phyloP scores from a whole-genome alignment of 2,888 invertebrate genomes.

The Pseudococcus jackbeardsleyi region DNA sequence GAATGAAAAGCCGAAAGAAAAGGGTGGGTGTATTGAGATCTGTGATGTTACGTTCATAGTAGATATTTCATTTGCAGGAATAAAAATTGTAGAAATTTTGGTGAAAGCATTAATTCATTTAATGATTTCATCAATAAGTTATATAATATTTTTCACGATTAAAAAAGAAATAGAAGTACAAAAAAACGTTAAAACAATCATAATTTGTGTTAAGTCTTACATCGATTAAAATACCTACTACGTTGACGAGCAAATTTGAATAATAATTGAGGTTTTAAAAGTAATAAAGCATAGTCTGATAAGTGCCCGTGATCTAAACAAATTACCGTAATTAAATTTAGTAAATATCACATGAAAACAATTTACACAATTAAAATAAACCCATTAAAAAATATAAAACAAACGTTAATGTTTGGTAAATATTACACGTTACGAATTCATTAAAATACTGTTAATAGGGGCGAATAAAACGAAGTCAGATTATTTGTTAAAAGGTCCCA shows the following conservation, averaged over 20 bases:
- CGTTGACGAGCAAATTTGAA: not conserved
- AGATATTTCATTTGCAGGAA: not conserved
- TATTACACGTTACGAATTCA: not conserved
- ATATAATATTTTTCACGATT: not conserved
- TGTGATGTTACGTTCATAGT: not conserved
- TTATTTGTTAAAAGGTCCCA: slow-evolving; percentile 41
- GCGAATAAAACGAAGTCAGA: slow-evolving; percentile 7
- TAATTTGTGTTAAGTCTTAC: slow-evolving; percentile 24
- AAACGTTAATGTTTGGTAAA: slow-evolving; percentile 8
- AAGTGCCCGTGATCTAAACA: not conserved
- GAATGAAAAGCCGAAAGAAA: not conserved
- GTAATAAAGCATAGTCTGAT: not conserved
- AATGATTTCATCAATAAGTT: slow-evolving; percentile 7
- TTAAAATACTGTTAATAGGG: slow-evolving; percentile 38
- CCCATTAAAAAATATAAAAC: slow-evolving; percentile 12
- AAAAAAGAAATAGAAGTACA: slow-evolving; percentile 10
- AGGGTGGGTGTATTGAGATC: not conserved
- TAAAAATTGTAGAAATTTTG: not conserved
- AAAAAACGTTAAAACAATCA: not conserved
- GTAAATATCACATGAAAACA: not conserved
- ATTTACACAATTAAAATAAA: slow-evolving; percentile 8
- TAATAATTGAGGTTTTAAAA: not conserved
- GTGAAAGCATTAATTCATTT: not conserved
- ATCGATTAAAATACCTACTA: not conserved
- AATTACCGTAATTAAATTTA: slow-evolving; percentile 7